phyloP scores from a whole-genome alignment of 2,113 vertebrate species.

The Notarius quadriscutis region DNA sequence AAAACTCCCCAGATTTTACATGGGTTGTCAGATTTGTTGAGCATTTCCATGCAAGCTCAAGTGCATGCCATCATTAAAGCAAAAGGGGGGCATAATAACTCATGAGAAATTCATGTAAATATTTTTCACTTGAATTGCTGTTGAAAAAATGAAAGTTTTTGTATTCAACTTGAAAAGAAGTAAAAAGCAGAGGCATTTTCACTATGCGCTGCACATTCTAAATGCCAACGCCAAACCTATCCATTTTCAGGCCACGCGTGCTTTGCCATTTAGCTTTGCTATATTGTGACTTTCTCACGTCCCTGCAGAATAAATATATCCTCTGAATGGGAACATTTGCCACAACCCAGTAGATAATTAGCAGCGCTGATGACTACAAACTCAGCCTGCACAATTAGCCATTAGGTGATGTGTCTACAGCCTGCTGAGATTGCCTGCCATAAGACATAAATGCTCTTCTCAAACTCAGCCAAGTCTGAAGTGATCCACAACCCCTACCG shows the following conservation, averaged over 20 bases:
- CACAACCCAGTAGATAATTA: conserved; percentile 32
- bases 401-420: conserved; percentile 34
- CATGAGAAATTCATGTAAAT: neutral
- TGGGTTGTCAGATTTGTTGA: neutral
- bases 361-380: conserved; percentile 36
- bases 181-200: neutral
- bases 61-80: neutral
- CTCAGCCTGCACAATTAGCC: conserved; percentile 36
- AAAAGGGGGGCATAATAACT: neutral
- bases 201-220: neutral
- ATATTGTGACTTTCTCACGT: neutral
- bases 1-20: neutral
- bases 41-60: neutral
- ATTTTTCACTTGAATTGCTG: neutral
- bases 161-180: neutral
- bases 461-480: conserved; percentile 51
- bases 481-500: conserved; percentile 44
- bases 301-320: conserved; percentile 18
- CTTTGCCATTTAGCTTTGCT: neutral
- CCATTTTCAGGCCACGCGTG: neutral
- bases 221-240: neutral
- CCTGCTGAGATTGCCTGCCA: conserved; percentile 9
- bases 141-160: neutral
- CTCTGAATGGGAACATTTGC: neutral
- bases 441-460: conserved; percentile 34